Evolutionary conservation across 1,140 invertebrate genomes (phyloP), one percentile per base, ranked within the genome.

Genomic region (Akabosia matsudoensis): DNA sequence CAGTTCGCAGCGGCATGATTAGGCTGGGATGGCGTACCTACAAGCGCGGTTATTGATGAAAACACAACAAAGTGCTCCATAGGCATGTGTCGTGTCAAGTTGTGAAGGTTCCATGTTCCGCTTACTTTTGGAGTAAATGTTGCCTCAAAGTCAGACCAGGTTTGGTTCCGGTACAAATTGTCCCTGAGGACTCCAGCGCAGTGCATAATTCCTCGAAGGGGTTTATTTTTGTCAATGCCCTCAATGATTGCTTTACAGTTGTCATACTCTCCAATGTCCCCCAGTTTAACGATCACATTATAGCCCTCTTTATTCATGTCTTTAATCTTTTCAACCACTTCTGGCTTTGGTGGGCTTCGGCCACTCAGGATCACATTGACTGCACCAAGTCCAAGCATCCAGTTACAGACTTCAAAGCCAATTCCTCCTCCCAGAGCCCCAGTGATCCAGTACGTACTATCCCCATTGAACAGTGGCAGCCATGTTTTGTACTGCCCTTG

Each of bases 391-490:
- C 26, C 16, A 3, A 72, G 10, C 70, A 72, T 72, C 70, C 70
- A 72, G 22, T 72, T 7, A 16, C 33, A 45, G 2, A 72, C 33
- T 30, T 13, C 31, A 34, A 34, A 72, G 2, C 70, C 70, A 14
- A 72, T 72, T 70, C 67, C 67, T n/a, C 70, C 70, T n/a, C 70
- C 70, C 3, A 34, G 26, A 24, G 33, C 70, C 24, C 70, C 70
- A 13, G 70, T 72, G 4, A 72, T 72, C 4, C 34, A 22, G 24
- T 72, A 72, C 1, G n/a, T 72, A 18, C 70, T 34, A 3, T 7
- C 3, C 7, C 1, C 2, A 37, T 51, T 72, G 26, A 72, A 72
- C 1, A 72, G 33, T 3, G 61, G 24, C 61, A 22, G 13, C 4
- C 14, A 2, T 28, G 28, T 30, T 13, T 13, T 72, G 1, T 3